Base-by-base conservation (phyloP, 2,797 vertebrate genomes). In the Mastacembelus armatus region DNA sequence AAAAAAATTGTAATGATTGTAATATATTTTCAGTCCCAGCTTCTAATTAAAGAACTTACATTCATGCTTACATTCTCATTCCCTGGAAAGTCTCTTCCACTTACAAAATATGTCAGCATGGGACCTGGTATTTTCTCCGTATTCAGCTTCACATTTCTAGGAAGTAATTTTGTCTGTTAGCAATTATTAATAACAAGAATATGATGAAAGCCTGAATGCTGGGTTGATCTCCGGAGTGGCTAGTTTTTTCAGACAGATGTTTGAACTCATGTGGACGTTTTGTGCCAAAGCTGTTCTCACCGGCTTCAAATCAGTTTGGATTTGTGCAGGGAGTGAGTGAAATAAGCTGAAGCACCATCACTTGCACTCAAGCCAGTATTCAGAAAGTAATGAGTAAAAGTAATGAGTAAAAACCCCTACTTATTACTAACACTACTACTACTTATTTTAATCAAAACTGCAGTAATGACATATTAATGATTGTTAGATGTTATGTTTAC, bases 141-240 rank as follows among this genome's bases (percentile, higher is more conserved):
- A 24, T 80, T 77, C 69, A 66, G 43, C 50, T 42, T 39, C 32
- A 44, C 50, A 55, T 16, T 65, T 66, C 49, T 11, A 65, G 50
- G 71, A 77, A 77, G 69, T 66, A 42, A 77, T 73, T 77, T 72
- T 40, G 48, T 58, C 62, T 61, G 64, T 71, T 69, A 43, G 70
- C 58, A 72, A 66, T 77, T 77, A 88, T 74, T 83, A 80, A 69
- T 62, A 73, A 65, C 29, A 66, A 50, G 63, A 78, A 60, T 70
- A 5, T 72, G 72, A 74, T 72, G 57, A 79, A 82, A 68, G 71
- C 58, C 26, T 10, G 49, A 50, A 58, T 11, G 56, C 19, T 8
- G 44, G 43, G 44, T 22, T 59, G 61, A 39, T 61, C 47, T 74
- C 30, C 2, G 33, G 57, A 77, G 58, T 51, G 64, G 67, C 52